Base-by-base conservation (phyloP, 2,113 vertebrate genomes). In the Archocentrus centrarchus region DNA sequence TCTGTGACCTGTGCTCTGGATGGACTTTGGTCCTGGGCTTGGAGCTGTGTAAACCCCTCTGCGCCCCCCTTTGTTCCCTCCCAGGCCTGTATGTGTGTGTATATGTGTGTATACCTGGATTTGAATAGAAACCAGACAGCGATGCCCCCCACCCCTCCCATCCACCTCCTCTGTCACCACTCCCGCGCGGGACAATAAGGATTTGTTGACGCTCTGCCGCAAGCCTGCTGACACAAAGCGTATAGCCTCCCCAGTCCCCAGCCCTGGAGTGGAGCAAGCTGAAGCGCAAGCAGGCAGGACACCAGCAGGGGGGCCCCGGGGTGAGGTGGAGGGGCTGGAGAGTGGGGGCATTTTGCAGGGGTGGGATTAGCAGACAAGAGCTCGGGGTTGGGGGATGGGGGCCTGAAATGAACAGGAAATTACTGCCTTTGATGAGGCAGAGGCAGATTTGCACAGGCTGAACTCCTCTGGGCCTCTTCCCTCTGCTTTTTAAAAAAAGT, bases 91-190 rank as follows among this genome's bases (percentile, higher is more conserved):
- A 41, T 88, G 96, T 96, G 96, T 97, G 50, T 53, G 17, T 53
- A 20, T 20, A 97, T 68, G 64, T 50, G 64, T 89, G 96, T 96
- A 94, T 97, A 97, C 97, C 97, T 98, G 97, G 96, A 98, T 97
- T 97, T 97, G 97, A 98, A 98, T 99, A 98, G 97, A 98, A 97
- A 97, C 97, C 97, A 98, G 97, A 98, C 97, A 98, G 97, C 92
- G 95, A 97, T 96, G 93, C 92, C 39, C 53, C 87, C 39, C 77
- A 11, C 32, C 81, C 59, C 27, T 30, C 75, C n/a, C 79, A 61
- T 5, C 81, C 78, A 20, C 77, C 93, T 92, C 94, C 75, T 95
- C 97, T 93, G 96, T 97, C 97, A 96, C 96, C 96, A 94, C 96
- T 96, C 96, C 95, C 90, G 91, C 91, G 86, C 89, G 89, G 97